A percentile compares a stretch with the other conserved stretches of the same genome.
Conservation (phyloP, 2,113 vertebrate genomes). For the Holacanthus passer region DNA sequence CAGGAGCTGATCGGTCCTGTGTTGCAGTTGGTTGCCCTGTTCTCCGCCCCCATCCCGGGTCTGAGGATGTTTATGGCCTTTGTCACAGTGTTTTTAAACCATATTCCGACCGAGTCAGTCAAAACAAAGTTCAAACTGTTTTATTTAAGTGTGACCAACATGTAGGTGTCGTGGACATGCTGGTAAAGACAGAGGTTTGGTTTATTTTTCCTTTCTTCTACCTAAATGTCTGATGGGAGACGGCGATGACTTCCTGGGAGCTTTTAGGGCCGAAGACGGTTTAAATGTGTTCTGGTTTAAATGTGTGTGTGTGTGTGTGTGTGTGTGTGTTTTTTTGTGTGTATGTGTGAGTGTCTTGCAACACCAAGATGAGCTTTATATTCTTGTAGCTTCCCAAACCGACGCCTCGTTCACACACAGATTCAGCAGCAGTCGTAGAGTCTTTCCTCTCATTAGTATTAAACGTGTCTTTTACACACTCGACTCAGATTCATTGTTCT, state of each 20-base stretch:
- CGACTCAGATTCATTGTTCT: neutral
- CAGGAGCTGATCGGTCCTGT: conserved; percentile 37
- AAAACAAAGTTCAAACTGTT: conserved; percentile 34
- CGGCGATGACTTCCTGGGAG: conserved; percentile 47
- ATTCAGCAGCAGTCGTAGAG: neutral
- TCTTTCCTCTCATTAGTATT: neutral
- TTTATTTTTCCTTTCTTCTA: conserved; percentile 25
- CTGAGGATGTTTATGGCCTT: conserved; percentile 54
- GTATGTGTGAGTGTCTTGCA: conserved; percentile 51
- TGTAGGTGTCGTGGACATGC: neutral
- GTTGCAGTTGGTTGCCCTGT: conserved; percentile 16
- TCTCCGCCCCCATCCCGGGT: conserved; percentile 15
- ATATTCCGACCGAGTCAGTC: neutral
- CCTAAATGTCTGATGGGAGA: neutral
- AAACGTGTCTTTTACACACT: neutral
- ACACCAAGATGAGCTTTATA: conserved; percentile 51
- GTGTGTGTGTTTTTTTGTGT: conserved; percentile 32
- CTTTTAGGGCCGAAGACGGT: conserved; percentile 26
- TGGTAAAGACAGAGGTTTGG: neutral
- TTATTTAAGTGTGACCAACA: conserved; percentile 38
- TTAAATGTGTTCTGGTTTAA: neutral
- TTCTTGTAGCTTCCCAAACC: conserved; percentile 43
- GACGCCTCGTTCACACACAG: conserved; percentile 53
- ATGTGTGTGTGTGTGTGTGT: conserved; percentile 52
- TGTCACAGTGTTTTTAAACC: conserved; percentile 57